A percentile compares a stretch with the other conserved stretches of the same genome.
Conservation (phyloP, 2,888 invertebrate genomes). For the Axea sp. region DNA sequence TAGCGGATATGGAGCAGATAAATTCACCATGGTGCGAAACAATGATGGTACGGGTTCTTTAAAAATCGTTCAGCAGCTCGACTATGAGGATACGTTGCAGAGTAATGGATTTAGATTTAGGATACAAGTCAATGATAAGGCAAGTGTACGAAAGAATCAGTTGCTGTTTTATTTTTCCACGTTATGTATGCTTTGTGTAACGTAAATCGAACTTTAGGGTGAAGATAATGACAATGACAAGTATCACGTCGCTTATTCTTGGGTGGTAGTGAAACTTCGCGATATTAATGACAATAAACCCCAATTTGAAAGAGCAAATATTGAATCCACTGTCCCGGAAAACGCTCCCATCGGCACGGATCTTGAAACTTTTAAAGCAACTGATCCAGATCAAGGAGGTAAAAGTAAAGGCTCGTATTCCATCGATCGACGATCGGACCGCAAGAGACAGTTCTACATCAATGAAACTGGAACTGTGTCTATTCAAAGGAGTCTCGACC, state of each 20-base stretch:
- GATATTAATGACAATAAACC: constrained; percentile 99
- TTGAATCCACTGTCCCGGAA: constrained; percentile 94
- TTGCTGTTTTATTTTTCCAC: too few species aligned
- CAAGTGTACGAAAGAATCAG: too few species aligned
- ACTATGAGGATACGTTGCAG: constrained; percentile 96
- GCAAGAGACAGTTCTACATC: constrained; percentile 95
- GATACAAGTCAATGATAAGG: constrained; percentile 95
- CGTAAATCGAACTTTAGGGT: too few species aligned
- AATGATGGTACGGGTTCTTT: constrained; percentile 97
- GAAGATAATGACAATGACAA: constrained; percentile 98
- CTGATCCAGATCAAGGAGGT: constrained; percentile 97
- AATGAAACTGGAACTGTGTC: constrained; percentile 97
- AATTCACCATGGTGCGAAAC: constrained; percentile 97
- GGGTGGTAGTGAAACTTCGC: constrained; percentile 94
- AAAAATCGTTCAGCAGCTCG: constrained; percentile 96
- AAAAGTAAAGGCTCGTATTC: constrained; percentile 95
- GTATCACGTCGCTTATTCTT: constrained; percentile 97
- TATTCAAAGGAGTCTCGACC: constrained; percentile 94
- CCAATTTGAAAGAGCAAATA: constrained; percentile 94
- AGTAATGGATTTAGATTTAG: constrained; percentile 97
- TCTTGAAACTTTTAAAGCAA: constrained; percentile 95
- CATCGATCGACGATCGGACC: constrained; percentile 94
- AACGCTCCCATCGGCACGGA: constrained; percentile 94
- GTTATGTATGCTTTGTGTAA: too few species aligned
- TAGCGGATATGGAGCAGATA: constrained; percentile 96